Base-by-base conservation (phyloP, 2,113 vertebrate genomes). In the Chlorodrepanis virens region DNA sequence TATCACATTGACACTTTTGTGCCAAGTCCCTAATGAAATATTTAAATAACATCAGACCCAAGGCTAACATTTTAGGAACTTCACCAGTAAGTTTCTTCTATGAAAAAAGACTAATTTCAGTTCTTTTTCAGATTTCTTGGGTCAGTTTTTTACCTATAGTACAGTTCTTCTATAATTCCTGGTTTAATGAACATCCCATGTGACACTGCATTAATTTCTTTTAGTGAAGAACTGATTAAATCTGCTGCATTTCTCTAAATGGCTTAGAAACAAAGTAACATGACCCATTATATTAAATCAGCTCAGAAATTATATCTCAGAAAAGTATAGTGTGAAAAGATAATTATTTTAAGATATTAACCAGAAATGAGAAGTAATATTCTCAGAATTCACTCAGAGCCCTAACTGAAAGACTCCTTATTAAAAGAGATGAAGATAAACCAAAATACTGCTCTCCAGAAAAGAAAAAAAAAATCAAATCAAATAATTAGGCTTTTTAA, bases 241-340 rank as follows among this genome's bases (percentile, higher is more conserved):
- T 93, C 65, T 87, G 7, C 49, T 91, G 61, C 49, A 79, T 92
- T 89, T 92, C 74, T 91, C 77, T 84, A 71, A 94, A 83, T 87
- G 44, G 3, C 28, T 82, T 89, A 89, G 60, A 69, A 94, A 84
- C 69, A 95, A 94, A 79, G n/a, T 52, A 90, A 87, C 60, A 49
- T 64, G 37, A 79, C 64, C 44, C 14, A 49, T 94, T 89, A 25
- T 91, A 92, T 89, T 78, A 89, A 74, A 87, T 84, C 56, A 67
- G 54, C 69, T 82, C 33, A 82, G 57, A 82, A 94, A 91, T 83
- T 83, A 52, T 42, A 87, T 80, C 39, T 92, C 52, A 44, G 21
- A 49, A 65, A 94, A 91, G 42, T 85, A 89, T 80, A 45, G 25
- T 40, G 18, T 45, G 69, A 29, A 89, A 67, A 90, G 31, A 94